phyloP scores from a whole-genome alignment of 1,140 invertebrate species.

The Oryctes rhinoceros region DNA sequence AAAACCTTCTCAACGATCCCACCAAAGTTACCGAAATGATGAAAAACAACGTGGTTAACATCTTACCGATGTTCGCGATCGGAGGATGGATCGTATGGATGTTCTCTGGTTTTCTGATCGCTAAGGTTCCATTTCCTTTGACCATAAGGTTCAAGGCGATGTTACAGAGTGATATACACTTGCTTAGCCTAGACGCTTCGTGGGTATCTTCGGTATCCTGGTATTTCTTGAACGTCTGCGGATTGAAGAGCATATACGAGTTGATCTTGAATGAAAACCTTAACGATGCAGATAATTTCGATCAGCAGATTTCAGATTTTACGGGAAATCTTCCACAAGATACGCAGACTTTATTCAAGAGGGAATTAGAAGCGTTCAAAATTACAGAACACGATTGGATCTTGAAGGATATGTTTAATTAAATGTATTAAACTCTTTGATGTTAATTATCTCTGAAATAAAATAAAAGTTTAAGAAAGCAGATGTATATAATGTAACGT shows the following conservation, averaged over 20 bases:
- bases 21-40: conserved; percentile 98
- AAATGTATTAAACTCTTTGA: background rate
- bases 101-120: conserved; percentile 96
- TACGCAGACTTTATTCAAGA: conserved; percentile 33
- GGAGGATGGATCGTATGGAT: conserved; percentile 99
- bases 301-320: background rate
- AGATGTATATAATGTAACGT: no score
- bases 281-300: background rate
- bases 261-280: conserved; percentile 74
- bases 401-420: conserved; percentile 35
- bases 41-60: conserved; percentile 97
- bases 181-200: conserved; percentile 92
- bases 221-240: conserved; percentile 99
- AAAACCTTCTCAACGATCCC: conserved; percentile 94
- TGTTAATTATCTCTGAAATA: no score
- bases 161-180: conserved; percentile 95
- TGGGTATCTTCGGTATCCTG: conserved; percentile 99
- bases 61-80: conserved; percentile 96
- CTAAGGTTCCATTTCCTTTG: conserved; percentile 97
- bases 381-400: conserved; percentile 38
- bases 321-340: background rate
- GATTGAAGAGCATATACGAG: conserved; percentile 94
- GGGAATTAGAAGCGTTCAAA: conserved; percentile 34
- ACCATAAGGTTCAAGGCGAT: conserved; percentile 98
- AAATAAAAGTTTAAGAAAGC: no score